These are phyloP conservation scores for Callaeas wilsoni DNA, from an alignment of 2,113 vertebrate genomes.

Conservation along the genomic window DNA sequence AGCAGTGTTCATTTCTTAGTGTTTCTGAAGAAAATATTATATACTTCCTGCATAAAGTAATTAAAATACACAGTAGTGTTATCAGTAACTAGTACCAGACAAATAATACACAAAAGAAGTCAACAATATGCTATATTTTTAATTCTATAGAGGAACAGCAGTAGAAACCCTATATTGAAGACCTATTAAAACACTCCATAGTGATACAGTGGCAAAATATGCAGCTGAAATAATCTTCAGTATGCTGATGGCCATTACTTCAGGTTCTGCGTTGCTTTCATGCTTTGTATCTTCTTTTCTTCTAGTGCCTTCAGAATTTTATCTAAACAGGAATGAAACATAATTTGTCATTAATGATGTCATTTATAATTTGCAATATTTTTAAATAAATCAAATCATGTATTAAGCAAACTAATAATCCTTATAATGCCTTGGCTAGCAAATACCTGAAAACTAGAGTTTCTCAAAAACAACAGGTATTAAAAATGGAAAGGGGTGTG, in stretches of 20 bases:
- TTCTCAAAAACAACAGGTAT: background rate
- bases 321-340: slow-evolving; percentile 63
- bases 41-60: background rate
- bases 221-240: background rate
- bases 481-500: background rate
- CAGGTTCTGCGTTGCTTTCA: slow-evolving; percentile 55
- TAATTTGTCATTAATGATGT: background rate
- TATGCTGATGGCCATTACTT: slow-evolving; percentile 31
- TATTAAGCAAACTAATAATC: background rate
- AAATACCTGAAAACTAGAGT: background rate
- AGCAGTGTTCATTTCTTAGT: background rate
- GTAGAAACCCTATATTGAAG: background rate
- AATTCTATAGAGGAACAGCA: slow-evolving; percentile 29
- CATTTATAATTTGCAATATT: background rate
- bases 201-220: background rate
- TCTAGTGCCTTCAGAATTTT: slow-evolving; percentile 67
- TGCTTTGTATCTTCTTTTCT: slow-evolving; percentile 70
- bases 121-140: slow-evolving; percentile 32
- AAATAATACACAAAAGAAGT: background rate
- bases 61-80: background rate
- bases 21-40: background rate
- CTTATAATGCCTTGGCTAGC: background rate
- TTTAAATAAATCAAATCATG: background rate
- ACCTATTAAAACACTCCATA: background rate
- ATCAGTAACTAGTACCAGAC: background rate